These are phyloP conservation scores for Apostichopus japonicus DNA, from an alignment of 35 echinoderm and acorn worm genomes.

Conservation along the genomic window DNA sequence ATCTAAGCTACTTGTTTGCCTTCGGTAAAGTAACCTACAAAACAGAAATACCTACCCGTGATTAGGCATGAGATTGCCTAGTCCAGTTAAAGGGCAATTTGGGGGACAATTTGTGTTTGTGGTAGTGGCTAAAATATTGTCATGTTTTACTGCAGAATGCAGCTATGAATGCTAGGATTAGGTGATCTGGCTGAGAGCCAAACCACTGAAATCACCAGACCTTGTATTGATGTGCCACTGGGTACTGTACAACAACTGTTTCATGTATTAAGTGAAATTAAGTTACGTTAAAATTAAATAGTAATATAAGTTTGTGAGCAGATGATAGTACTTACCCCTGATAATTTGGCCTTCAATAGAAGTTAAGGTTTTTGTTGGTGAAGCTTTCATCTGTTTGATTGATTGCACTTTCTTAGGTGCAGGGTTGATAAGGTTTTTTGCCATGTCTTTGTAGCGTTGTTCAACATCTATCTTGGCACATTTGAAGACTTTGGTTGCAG, in stretches of 20 bases:
- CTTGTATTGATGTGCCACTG: neutral
- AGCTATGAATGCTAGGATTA: too few relatives aligned
- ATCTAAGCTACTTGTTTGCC: too few relatives aligned
- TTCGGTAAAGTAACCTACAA: too few relatives aligned
- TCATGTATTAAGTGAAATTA: neutral
- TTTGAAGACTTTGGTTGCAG: constrained; percentile 21
- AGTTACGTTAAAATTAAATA: too few relatives aligned
- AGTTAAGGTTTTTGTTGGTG: constrained; percentile 19
- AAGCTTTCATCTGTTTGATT: neutral
- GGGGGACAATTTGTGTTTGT: too few relatives aligned
- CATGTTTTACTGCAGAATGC: too few relatives aligned
- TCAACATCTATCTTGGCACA: neutral
- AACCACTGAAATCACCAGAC: too few relatives aligned
- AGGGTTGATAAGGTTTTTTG: constrained; percentile 6
- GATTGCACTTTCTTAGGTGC: neutral
- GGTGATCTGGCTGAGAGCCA: too few relatives aligned
- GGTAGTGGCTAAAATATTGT: too few relatives aligned
- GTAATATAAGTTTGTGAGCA: neutral
- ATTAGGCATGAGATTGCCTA: too few relatives aligned
- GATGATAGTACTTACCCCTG: neutral
- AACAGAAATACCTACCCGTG: too few relatives aligned
- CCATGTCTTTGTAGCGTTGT: neutral
- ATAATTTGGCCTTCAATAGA: constrained; percentile 20
- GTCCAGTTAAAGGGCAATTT: too few relatives aligned
- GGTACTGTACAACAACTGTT: neutral